Evolutionary conservation across 2,797 vertebrate species (phyloP), one percentile per base, ranked within the genome.

Genomic region (Myotis pilosus): DNA sequence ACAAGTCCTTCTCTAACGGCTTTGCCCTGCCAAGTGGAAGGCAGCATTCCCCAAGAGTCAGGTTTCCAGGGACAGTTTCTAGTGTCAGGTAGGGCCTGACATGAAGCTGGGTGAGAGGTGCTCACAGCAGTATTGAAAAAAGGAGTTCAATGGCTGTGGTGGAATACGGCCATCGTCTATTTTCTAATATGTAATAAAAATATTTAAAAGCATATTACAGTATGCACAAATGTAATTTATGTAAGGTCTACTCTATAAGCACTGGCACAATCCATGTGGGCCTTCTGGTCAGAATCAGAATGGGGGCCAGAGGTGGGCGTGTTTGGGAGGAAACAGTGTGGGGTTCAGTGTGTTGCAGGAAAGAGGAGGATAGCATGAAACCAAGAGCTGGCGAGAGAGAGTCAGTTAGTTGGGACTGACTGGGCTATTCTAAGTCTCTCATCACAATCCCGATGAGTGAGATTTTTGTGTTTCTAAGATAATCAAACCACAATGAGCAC

Each of bases 131-230:
- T 16, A 19, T 8, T 51, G 62, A 75, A 2, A n/a, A 49, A 82
- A 68, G 10, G 25, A 68, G 5, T 49, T 49, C 44, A 86, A 19
- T 49, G 33, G n/a, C 11, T 49, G 12, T 72, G 41, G 41, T 51
- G 8, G n/a, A 44, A 28, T 57, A 33, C 11, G 33, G 28, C 44
- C 75, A 47, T 3, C 55, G 19, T n/a, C 57, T 57, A 19, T 57
- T 78, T 94, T 85, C 53, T 66, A 87, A 92, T 22, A 71, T 8
- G 8, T 19, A 89, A 30, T 60, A 71, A 66, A 86, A 91, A 62
- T 30, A 82, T 11, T 79, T 92, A 51, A 92, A 91, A 82, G 47
- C 13, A 49, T 25, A 74, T n/a, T 23, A 49, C 44, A 44, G 69
- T 3, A 60, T 20, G 6, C 28, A 36, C 66, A 55, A 57, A 91